Evolutionary conservation across 2,888 invertebrate species (phyloP), one percentile per base, ranked within the genome.

Genomic region (Empis stercorea): DNA sequence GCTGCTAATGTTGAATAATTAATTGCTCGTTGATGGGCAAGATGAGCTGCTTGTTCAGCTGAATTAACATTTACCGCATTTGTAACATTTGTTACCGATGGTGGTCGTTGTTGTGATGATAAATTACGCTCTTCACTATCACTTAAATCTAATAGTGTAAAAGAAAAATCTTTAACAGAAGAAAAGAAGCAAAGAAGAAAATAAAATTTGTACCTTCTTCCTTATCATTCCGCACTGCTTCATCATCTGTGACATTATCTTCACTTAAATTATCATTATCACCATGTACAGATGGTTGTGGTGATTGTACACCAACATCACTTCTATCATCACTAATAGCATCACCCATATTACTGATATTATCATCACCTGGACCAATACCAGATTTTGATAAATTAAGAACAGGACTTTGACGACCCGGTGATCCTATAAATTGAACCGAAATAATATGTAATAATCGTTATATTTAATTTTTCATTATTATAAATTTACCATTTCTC

Each of bases 401-500:
- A 56, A 92, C 89, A 52, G 92, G 92, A 80, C 91, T 92, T 73
- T 88, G 88, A 47, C 87, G 86, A 60, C 84, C 86, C 54, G 89
- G 87, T 51, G 89, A 89, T 73, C 56, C 73, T 72, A 55, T 47
- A 46, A 30, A 41, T 39, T 13, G 41, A 14, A 44, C 11, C 45
- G 4, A n/a, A 44, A 30, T 51, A 53, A 53, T 49, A 48, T 48
- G 16, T 4, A n/a, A 15, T 37, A 10, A 11, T 16, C 10, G 6
- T 16, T n/a, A 9, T 27, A 23, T 40, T 14, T 5, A 40, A n/a
- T 6, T n/a, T n/a, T 7, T 7, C 9, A 40, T 15, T 5, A 32
- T 2, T 17, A 17, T 17, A 16, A n/a, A 54, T 63, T 80, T 73
- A 88, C 88, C 87, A 73, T 88, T 87, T 74, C 87, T 84, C 62